A percentile compares a stretch with the other conserved stretches of the same genome.
phyloP scores from a whole-genome alignment of 2,113 vertebrate species.

The Upupa epops region DNA sequence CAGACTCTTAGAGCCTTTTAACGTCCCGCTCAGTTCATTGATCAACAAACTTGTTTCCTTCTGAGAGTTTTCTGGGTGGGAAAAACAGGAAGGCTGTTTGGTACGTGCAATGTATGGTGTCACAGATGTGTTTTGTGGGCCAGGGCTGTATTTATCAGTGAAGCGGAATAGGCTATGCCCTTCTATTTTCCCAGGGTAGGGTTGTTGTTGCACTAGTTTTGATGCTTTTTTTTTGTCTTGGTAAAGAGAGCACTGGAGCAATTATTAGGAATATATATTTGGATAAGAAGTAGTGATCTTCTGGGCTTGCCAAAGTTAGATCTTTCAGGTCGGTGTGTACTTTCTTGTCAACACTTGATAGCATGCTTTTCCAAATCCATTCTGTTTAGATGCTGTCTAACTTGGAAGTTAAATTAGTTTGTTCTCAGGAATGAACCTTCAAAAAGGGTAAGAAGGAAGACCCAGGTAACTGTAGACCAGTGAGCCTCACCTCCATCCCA shows the following conservation, averaged over 20 bases:
- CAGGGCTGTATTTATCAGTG: background rate
- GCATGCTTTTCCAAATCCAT: background rate
- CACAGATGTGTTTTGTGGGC: background rate
- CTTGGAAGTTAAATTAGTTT: background rate
- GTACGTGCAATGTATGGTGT: background rate
- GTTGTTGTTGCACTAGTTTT: background rate
- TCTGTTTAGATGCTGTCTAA: background rate
- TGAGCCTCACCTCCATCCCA: no score
- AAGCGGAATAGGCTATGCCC: background rate
- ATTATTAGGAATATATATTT: background rate
- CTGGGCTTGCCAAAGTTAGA: background rate
- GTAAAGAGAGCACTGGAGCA: background rate
- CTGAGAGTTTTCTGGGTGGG: background rate
- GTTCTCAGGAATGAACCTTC: background rate
- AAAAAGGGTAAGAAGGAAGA: no score
- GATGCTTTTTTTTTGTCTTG: background rate
- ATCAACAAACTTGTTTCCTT: background rate
- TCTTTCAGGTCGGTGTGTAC: background rate
- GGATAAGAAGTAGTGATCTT: background rate
- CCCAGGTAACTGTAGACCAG: no score
- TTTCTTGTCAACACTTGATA: background rate
- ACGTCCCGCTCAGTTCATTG: background rate
- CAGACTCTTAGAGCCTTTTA: background rate
- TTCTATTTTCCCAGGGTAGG: background rate
- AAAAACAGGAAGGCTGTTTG: background rate